Conservation (phyloP, 2,888 invertebrate genomes). For the Chrysolina haemoptera region DNA sequence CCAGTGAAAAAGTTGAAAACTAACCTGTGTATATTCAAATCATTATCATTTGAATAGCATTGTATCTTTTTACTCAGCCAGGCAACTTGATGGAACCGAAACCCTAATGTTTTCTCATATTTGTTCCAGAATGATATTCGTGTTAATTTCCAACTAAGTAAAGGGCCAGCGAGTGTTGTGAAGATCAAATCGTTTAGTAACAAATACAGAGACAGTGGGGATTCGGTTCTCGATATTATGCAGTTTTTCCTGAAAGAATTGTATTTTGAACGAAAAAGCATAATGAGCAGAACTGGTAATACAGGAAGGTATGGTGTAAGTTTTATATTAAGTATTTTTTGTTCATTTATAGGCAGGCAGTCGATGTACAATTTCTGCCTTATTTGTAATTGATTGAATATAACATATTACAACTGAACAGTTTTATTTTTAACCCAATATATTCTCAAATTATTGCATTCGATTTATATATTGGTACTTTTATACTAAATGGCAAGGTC, state of each 20-base stretch:
- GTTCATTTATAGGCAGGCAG: constrained; percentile 36
- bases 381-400: constrained; percentile 1
- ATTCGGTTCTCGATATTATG: constrained; percentile 65
- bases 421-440: not conserved
- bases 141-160: constrained; percentile 74
- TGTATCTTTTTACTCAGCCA: constrained; percentile 33
- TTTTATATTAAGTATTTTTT: constrained; percentile 39
- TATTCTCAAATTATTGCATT: no score
- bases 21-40: not conserved
- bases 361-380: not conserved
- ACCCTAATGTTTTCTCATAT: constrained; percentile 64
- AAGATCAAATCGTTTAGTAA: constrained; percentile 48
- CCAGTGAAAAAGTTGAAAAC: not conserved
- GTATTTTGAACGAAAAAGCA: constrained; percentile 45
- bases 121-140: constrained; percentile 77
- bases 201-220: constrained; percentile 57
- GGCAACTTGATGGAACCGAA: constrained; percentile 60
- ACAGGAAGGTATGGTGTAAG: constrained; percentile 46
- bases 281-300: constrained; percentile 56
- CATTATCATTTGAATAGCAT: not conserved
- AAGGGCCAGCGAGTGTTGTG: constrained; percentile 46
- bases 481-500: no score
- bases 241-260: constrained; percentile 41
- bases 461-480: no score
- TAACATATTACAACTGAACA: not conserved